These are phyloP conservation scores for Trachelus troglodyta DNA, from an alignment of 2,888 invertebrate genomes.

Conservation along the genomic window DNA sequence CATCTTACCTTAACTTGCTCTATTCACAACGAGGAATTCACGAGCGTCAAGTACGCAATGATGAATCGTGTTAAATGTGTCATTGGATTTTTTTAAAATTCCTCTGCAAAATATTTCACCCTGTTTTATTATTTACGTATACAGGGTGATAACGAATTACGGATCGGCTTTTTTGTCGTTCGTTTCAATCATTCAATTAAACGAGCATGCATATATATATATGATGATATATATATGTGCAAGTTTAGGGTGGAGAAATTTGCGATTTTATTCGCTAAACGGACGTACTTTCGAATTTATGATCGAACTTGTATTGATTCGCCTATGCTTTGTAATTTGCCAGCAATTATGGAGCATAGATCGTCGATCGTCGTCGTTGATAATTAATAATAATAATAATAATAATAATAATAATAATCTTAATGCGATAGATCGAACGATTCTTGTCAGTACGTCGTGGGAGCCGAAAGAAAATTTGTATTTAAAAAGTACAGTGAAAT, in stretches of 20 bases:
- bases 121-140: neutral
- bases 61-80: neutral
- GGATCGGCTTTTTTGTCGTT: too few species aligned
- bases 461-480: neutral
- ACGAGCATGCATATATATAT: too few species aligned
- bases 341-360: slow-evolving; percentile 36
- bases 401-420: too few species aligned
- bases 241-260: neutral
- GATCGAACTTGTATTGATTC: neutral
- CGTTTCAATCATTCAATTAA: too few species aligned
- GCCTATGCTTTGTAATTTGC: slow-evolving; percentile 38
- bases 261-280: neutral
- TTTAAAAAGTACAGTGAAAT: neutral
- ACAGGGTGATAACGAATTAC: too few species aligned
- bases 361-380: neutral
- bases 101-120: neutral
- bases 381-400: too few species aligned
- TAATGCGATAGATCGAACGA: neutral
- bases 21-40: neutral
- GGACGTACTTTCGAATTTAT: neutral
- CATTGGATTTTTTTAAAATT: neutral
- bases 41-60: neutral
- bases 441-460: neutral
- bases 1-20: neutral
- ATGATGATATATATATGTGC: neutral